Evolutionary conservation across 2,888 invertebrate species (phyloP), one percentile per base, ranked within the genome.

Genomic region (Podotricha telesiphe): DNA sequence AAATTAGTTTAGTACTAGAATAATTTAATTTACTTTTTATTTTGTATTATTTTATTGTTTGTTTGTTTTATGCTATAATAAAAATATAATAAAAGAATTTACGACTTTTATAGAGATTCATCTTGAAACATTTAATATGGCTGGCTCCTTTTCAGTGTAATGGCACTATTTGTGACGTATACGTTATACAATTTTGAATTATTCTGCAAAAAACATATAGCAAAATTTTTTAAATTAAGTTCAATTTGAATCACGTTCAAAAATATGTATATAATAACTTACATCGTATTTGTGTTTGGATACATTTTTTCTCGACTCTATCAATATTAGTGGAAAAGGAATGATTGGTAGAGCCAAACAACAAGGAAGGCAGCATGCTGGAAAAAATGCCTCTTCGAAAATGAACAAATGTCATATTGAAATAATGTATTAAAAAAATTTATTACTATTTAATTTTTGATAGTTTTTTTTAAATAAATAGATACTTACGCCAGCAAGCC

Each of bases 401-500:
- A n/a, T n/a, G n/a, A n/a, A n/a, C n/a, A n/a, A n/a, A n/a, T 28
- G 13, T 42, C 1, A 42, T 13, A 13, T 42, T 42, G 1, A 42
- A 1, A 13, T 42, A 19, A 20, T 61, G 20, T 48, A 48, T 22
- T 42, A n/a, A 37, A 10, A 19, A 58, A 20, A 22, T 8, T 42
- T 2, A 13, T 42, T 42, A 13, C 42, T 42, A 13, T 42, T 13
- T 13, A 13, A 42, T 42, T 42, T 13, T 42, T 42, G 13, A 28
- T 28, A 17, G 8, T 17, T n/a, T 17, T 28, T 53, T 28, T 28
- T 1, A 19, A 19, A 34, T 15, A 47, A 40, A 19, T 13, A 58
- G 47, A 40, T 65, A 87, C 89, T 86, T 73, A 91, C 90, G 90
- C 86, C 88, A 89, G 70, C 88, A 88, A 0, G 82, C 78, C 17